Conservation (phyloP, 1,140 invertebrate species). For the Cotesia vestalis region DNA sequence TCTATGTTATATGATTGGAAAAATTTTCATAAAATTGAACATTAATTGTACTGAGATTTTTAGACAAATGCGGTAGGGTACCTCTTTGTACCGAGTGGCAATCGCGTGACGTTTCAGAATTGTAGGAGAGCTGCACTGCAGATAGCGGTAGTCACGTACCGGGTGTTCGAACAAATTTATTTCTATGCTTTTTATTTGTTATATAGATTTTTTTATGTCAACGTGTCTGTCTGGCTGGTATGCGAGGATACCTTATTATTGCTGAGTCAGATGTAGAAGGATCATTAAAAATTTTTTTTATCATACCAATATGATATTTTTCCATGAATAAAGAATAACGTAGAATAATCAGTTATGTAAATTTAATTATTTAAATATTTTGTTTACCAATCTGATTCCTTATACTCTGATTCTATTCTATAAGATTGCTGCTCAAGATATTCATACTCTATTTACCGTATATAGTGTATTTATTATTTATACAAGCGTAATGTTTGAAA, state of each 20-base stretch:
- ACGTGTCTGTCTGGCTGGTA: constrained; percentile 5
- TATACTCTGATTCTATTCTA: too few relatives aligned
- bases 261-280: constrained; percentile 17
- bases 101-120: constrained; percentile 37
- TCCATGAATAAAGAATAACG: neutral
- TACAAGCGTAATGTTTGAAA: too few relatives aligned
- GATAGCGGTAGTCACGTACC: constrained; percentile 39
- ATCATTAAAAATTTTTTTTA: neutral
- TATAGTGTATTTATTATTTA: neutral
- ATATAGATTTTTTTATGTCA: constrained; percentile 27
- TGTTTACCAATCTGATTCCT: neutral
- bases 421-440: too few relatives aligned
- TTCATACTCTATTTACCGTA: too few relatives aligned
- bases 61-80: constrained; percentile 23
- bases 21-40: too few relatives aligned
- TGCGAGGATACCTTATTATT: neutral
- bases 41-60: constrained; percentile 25
- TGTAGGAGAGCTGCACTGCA: constrained; percentile 37
- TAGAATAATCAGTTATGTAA: neutral
- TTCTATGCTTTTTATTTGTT: constrained; percentile 8
- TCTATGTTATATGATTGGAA: too few relatives aligned
- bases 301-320: neutral
- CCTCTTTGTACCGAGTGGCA: constrained; percentile 36
- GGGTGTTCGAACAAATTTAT: constrained; percentile 30
- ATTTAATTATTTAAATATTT: too few relatives aligned